phyloP scores from a whole-genome alignment of 53 echinoderm and acorn worm genomes.

The Patiria pectinifera region DNA sequence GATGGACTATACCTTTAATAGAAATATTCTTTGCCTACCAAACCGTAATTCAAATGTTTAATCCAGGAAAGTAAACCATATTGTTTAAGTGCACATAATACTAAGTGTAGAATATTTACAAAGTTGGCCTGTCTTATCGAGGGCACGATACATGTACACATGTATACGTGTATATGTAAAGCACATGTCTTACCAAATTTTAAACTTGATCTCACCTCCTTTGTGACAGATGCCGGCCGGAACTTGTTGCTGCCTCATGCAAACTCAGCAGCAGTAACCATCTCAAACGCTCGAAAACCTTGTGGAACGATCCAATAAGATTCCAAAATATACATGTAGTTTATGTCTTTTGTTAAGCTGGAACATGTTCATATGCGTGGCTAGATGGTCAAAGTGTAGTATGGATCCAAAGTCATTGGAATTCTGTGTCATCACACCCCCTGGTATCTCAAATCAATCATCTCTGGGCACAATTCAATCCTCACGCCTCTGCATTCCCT shows the following conservation, averaged over 20 bases:
- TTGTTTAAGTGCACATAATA: too few species aligned
- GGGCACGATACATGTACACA: too few species aligned
- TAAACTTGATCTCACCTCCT: too few species aligned
- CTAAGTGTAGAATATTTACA: too few species aligned
- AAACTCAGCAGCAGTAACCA: neutral
- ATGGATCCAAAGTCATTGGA: neutral
- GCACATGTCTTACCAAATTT: too few species aligned
- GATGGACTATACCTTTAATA: too few species aligned
- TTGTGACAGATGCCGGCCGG: neutral
- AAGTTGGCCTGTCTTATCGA: too few species aligned
- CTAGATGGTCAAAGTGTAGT: neutral
- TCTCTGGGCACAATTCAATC: slow-evolving; percentile 30
- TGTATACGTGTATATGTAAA: too few species aligned
- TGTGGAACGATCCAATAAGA: neutral
- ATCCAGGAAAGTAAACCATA: too few species aligned
- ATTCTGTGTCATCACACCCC: neutral
- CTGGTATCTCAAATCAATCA: slow-evolving; percentile 10
- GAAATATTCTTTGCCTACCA: too few species aligned
- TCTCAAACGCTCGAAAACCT: neutral
- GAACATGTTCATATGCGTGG: neutral
- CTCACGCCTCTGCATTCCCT: neutral
- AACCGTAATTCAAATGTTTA: too few species aligned
- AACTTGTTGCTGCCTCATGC: neutral
- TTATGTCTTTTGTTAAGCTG: neutral
- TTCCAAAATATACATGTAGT: neutral